Base-by-base conservation (phyloP, 2,888 invertebrate genomes). In the Drosophila robusta region DNA sequence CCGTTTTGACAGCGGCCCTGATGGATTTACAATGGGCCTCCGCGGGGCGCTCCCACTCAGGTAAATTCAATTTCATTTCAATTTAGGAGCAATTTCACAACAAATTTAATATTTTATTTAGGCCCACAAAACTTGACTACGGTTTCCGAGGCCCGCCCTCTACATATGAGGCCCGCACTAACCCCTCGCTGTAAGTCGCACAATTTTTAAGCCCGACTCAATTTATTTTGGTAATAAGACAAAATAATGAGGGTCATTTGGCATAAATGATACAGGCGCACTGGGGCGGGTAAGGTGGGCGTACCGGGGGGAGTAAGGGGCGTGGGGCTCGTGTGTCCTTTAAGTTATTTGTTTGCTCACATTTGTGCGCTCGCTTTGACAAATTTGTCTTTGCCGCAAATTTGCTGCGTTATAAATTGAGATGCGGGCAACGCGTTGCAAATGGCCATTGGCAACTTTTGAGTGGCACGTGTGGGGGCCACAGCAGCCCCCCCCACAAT, bases 161-260 rank as follows among this genome's bases (percentile, higher is more conserved):
- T 36, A 57, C 70, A 78, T 58, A 70, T 80, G 74, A 66, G 36
- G 29, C 36, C 39, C 45, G 38, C 12, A 26, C 47, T 44, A n/a
- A 18, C 22, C 4, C 46, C 36, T 4, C 8, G 14, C 11, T 24
- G 11, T 38, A 6, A 7, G 42, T 6, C n/a, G 22, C 34, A 52
- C 39, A 67, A 56, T 73, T 87, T 87, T 87, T 61, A 85, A 76
- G 89, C 71, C 84, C 82, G 87, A 89, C 85, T 86, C 88, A 86
- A 86, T 86, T 86, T 86, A 89, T 86, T 86, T 86, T 74, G 73
- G 88, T 86, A 89, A 87, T 89, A 86, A 82, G 85, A 63, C 71
- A 80, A 79, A 87, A 67, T 86, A 86, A 86, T 86, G 85, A 87
- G 87, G 89, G 85, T 89, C 89, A 86, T 86, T 86, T 87, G 88